Conservation (phyloP, 1,140 invertebrate genomes). For the Neoseiulus cucumeris region DNA sequence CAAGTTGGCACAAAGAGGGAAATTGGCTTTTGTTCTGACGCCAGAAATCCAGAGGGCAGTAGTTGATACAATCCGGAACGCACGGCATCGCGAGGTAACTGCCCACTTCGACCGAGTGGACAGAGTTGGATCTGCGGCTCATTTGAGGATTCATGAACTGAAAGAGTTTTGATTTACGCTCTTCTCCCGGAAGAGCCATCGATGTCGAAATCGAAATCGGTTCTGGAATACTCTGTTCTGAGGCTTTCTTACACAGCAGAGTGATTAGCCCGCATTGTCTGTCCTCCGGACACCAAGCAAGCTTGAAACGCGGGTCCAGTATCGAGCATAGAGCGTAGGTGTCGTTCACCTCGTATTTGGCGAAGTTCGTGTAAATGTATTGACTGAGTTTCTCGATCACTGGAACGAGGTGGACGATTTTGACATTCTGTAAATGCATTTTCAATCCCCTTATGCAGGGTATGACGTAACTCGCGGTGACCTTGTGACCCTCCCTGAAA, state of each 20-base stretch:
- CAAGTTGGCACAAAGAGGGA: background rate
- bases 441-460: background rate
- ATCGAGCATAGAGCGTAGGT: conserved; percentile 4
- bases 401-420: background rate
- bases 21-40: background rate
- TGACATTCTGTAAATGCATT: background rate
- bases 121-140: background rate
- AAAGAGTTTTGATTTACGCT: background rate
- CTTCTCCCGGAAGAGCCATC: background rate
- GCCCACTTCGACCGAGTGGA: background rate
- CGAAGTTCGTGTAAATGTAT: background rate
- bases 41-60: background rate
- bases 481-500: background rate
- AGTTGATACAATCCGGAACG: background rate
- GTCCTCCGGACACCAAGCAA: conserved; percentile 3
- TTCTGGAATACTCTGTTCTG: background rate
- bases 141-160: background rate
- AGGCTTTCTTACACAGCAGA: background rate
- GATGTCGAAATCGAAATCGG: background rate
- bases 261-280: conserved; percentile 1
- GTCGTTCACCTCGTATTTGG: conserved; percentile 3
- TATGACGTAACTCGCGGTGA: conserved; percentile 6
- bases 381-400: conserved; percentile 8
- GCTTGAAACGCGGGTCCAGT: conserved; percentile 7
- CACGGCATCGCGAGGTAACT: conserved; percentile 5